phyloP scores from a whole-genome alignment of 2,888 invertebrate species.

The Macaria notata region DNA sequence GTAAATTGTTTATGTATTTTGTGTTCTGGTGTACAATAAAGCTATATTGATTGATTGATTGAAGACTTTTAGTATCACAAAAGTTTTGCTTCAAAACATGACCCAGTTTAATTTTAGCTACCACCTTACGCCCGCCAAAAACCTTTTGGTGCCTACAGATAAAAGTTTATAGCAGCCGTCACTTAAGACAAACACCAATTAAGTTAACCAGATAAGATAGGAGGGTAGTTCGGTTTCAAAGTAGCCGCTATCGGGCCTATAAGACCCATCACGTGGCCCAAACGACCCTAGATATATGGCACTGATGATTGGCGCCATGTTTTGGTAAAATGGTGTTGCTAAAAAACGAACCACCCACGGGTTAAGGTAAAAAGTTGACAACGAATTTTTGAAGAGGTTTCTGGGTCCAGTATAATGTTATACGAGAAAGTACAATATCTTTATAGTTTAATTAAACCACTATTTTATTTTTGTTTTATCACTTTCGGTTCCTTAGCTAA shows the following conservation, averaged over 20 bases:
- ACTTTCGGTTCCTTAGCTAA: no score
- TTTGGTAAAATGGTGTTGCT: conserved; percentile 41
- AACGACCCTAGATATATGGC: conserved; percentile 31
- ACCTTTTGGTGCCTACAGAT: conserved; percentile 24
- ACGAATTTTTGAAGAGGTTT: neutral
- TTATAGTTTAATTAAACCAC: no score
- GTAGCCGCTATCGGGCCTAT: conserved; percentile 12
- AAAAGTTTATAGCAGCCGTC: conserved; percentile 35
- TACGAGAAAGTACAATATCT: no score
- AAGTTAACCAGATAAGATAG: conserved; percentile 53
- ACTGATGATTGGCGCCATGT: conserved; percentile 54
- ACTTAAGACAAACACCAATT: conserved; percentile 67
- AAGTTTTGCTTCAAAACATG: neutral
- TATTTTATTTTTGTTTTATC: no score
- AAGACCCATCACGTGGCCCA: conserved; percentile 35
- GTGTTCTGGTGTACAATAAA: no score
- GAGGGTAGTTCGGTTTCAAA: neutral
- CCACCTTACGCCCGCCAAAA: conserved; percentile 54
- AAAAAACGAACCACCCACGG: conserved; percentile 52
- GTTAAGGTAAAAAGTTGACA: conserved; percentile 1
- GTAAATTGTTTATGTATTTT: no score
- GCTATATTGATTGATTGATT: no score
- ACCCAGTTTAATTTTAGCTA: conserved; percentile 34
- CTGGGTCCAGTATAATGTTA: conserved; percentile 12
- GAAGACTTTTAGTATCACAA: no score